These are phyloP conservation scores for Ptychadena robeensis DNA, from an alignment of 2,797 vertebrate species.

Conservation along the genomic window DNA sequence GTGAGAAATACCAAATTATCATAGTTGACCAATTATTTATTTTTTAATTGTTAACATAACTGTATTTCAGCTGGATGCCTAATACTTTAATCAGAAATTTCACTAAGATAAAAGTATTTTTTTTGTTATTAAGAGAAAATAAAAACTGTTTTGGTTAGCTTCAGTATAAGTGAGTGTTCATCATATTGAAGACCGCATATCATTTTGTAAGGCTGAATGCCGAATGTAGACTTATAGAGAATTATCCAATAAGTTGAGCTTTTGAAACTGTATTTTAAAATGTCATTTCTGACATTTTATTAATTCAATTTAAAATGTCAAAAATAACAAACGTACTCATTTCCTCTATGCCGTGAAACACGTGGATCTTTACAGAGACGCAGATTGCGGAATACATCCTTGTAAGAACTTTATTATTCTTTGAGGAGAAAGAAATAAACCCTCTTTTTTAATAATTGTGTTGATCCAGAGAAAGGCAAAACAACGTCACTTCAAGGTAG, in stretches of 20 bases:
- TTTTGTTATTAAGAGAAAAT: neutral
- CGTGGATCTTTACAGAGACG: neutral
- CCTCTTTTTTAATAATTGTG: too few species aligned
- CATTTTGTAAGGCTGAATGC: neutral
- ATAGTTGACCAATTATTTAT: too few species aligned
- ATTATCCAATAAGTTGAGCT: neutral
- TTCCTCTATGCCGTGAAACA: neutral
- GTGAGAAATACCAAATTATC: too few species aligned
- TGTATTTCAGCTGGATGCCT: neutral
- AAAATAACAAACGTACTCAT: neutral
- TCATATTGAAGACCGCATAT: neutral
- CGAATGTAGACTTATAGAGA: neutral
- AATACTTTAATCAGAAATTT: neutral
- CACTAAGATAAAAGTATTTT: neutral
- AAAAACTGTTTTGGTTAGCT: neutral
- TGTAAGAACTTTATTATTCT: too few species aligned
- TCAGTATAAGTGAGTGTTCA: neutral
- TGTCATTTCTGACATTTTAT: neutral
- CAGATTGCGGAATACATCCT: neutral
- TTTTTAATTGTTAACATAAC: neutral
- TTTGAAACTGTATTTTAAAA: neutral
- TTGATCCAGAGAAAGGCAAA: too few species aligned
- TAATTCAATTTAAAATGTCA: conserved; percentile 10
- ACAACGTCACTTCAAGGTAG: too few species aligned
- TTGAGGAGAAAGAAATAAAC: too few species aligned